Evolutionary conservation across 1,140 invertebrate species (phyloP).

Genomic region (Drosophila eugracilis): DNA sequence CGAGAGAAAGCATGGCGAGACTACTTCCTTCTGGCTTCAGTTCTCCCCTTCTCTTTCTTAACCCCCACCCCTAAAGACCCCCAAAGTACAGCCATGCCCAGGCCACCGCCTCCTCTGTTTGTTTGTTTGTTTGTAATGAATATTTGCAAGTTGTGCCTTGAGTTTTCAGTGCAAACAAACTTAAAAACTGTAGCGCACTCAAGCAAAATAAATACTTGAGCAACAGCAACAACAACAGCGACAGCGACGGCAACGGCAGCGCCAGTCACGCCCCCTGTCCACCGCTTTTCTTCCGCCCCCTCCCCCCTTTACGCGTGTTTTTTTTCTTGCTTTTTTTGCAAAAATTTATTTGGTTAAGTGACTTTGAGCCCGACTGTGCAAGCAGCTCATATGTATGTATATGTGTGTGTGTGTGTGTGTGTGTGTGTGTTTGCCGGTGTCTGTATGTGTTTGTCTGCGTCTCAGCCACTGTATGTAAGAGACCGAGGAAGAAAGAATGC

Average conservation of each 20-base stretch:
- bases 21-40: constrained; percentile 19
- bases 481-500: neutral
- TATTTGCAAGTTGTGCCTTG: constrained; percentile 80
- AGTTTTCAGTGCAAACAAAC: constrained; percentile 77
- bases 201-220: constrained; percentile 80
- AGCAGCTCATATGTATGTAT: constrained; percentile 18
- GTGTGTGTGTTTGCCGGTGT: constrained; percentile 13
- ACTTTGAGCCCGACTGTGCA: constrained; percentile 57
- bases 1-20: constrained; percentile 37
- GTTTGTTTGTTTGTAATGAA: constrained; percentile 72
- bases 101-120: constrained; percentile 10
- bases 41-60: neutral
- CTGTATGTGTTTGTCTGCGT: constrained; percentile 2
- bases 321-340: constrained; percentile 21
- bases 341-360: constrained; percentile 82
- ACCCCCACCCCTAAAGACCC: neutral
- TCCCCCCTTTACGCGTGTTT: neutral
- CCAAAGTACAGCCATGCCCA: neutral
- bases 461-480: constrained; percentile 2
- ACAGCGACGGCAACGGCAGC: too few species aligned
- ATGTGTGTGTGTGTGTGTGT: constrained; percentile 13
- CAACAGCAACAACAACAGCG: constrained; percentile 41
- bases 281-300: neutral
- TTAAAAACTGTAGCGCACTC: constrained; percentile 81
- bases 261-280: constrained; percentile 26